A percentile compares a stretch with the other conserved stretches of the same genome.
These are phyloP conservation scores for Xiphorhynchus elegans DNA, from an alignment of 2,113 vertebrate species.

Conservation along the genomic window DNA sequence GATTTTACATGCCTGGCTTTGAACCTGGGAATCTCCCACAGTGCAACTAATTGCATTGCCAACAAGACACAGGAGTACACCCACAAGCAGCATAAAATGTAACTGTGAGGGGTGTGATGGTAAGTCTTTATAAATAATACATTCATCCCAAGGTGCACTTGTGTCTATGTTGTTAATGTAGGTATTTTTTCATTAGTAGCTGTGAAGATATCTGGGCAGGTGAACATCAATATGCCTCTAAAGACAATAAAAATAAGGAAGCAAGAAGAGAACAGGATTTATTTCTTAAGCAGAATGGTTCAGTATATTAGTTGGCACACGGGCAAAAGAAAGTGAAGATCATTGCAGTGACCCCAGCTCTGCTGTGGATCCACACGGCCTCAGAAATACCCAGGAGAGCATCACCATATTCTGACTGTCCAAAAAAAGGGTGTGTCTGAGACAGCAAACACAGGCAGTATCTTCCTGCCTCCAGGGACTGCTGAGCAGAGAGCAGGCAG, in stretches of 20 bases:
- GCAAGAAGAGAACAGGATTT: not conserved
- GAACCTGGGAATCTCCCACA: conserved; percentile 74
- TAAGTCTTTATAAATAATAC: conserved; percentile 67
- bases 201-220: conserved; percentile 14
- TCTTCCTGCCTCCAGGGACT: fast-evolving
- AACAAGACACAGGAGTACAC: conserved; percentile 68
- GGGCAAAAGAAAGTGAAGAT: not conserved
- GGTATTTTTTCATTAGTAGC: conserved; percentile 46
- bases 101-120: conserved; percentile 66
- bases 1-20: conserved; percentile 74
- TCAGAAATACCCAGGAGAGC: not conserved
- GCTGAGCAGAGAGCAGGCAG: not conserved
- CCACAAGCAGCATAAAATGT: conserved; percentile 68
- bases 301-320: not conserved
- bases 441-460: not conserved
- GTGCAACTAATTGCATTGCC: conserved; percentile 78
- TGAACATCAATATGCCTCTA: conserved; percentile 64
- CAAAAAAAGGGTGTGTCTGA: not conserved
- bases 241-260: conserved; percentile 62
- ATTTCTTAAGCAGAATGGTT: conserved; percentile 20
- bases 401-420: not conserved
- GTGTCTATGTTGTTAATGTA: conserved; percentile 37
- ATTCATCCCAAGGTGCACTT: conserved; percentile 49
- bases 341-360: not conserved
- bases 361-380: not conserved